Evolutionary conservation across 2,797 vertebrate species (phyloP).

Genomic region (Sphaeramia orbicularis): DNA sequence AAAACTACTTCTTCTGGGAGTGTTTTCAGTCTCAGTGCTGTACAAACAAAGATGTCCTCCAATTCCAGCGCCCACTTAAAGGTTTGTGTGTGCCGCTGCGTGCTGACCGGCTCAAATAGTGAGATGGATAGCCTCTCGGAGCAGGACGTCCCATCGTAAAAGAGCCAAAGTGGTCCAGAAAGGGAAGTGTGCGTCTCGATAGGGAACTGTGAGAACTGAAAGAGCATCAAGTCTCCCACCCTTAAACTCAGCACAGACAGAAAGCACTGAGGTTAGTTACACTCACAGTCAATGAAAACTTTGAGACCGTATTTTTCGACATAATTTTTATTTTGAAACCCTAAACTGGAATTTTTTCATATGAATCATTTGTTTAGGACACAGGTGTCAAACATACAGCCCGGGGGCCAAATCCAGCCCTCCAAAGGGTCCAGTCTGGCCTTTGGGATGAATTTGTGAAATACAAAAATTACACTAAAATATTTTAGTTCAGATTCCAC

Average conservation of each 20-base stretch:
- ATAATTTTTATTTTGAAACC: too few species aligned
- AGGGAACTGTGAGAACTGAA: slow-evolving; percentile 14
- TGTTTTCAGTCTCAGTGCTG: slow-evolving; percentile 38
- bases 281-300: too few species aligned
- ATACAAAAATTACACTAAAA: too few species aligned
- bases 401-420: too few species aligned
- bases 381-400: too few species aligned
- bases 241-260: background rate
- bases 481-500: too few species aligned
- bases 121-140: slow-evolving; percentile 43
- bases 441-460: too few species aligned
- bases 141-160: slow-evolving; percentile 43
- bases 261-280: too few species aligned
- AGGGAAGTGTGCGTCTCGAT: slow-evolving; percentile 29
- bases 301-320: too few species aligned
- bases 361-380: too few species aligned
- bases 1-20: slow-evolving; percentile 33
- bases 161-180: slow-evolving; percentile 18
- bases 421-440: too few species aligned
- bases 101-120: slow-evolving; percentile 3
- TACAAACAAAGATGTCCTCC: slow-evolving; percentile 57
- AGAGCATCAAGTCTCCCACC: slow-evolving; percentile 7
- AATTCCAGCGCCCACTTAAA: slow-evolving; percentile 16
- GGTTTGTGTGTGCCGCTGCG: slow-evolving; percentile 18
- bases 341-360: too few species aligned